Evolutionary conservation across 2,113 vertebrate species (phyloP).

Genomic region (Corydoras maculifer): DNA sequence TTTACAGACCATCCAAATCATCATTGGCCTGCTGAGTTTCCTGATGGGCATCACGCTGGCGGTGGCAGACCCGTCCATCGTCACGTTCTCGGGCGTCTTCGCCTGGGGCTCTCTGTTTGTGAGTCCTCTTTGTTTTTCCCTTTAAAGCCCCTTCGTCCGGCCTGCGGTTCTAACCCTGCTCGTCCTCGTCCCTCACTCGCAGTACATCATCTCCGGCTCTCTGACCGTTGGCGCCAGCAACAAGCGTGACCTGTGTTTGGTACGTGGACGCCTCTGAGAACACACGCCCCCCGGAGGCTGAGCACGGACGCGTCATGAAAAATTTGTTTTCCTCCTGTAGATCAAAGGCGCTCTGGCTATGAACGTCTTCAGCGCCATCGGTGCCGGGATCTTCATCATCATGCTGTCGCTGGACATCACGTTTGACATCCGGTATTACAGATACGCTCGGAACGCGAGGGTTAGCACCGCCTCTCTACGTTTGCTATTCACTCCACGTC

Average conservation of each 20-base stretch:
- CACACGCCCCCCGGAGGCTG: not conserved
- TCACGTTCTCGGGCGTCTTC: not conserved
- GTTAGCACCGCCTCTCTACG: no score
- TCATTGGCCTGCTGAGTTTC: not conserved
- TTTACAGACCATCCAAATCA: conserved; percentile 14
- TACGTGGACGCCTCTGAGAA: not conserved
- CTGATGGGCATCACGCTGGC: not conserved
- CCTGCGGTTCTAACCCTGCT: no score
- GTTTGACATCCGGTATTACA: not conserved
- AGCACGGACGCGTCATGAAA: no score
- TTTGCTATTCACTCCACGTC: no score
- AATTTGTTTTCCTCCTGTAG: not conserved
- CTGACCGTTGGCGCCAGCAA: conserved; percentile 1
- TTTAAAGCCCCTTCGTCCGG: no score
- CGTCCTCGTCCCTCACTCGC: not conserved
- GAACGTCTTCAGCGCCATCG: not conserved
- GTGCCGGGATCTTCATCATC: conserved; percentile 8
- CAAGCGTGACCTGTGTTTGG: not conserved
- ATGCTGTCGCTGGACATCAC: not conserved
- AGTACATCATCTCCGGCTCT: not conserved
- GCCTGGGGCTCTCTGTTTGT: conserved; percentile 17
- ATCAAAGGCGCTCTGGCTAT: not conserved
- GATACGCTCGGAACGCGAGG: no score
- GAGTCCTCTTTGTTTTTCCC: not conserved
- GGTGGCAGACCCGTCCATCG: not conserved